A percentile compares a stretch with the other conserved stretches of the same genome.
Evolutionary conservation across 2,113 vertebrate genomes (phyloP).

Genomic region (Dissostichus mawsoni): DNA sequence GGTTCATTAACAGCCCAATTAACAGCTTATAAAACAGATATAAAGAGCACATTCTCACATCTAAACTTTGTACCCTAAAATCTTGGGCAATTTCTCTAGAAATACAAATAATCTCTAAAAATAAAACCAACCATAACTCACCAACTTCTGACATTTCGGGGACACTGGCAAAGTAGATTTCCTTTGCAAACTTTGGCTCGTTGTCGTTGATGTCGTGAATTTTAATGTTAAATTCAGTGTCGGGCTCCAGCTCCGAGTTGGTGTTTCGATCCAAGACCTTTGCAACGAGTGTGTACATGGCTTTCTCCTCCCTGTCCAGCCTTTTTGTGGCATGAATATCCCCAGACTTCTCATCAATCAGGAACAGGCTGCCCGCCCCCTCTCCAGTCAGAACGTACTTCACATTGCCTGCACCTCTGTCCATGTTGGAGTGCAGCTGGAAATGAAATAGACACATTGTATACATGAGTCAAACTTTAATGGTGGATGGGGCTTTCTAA

Average conservation of each 20-base stretch:
- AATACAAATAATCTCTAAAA: neutral
- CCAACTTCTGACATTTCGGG: conserved; percentile 98
- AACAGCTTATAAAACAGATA: neutral
- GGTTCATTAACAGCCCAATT: neutral
- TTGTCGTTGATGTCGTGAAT: conserved; percentile 99
- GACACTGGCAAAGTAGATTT: conserved; percentile 91
- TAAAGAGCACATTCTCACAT: neutral
- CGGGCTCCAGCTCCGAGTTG: conserved; percentile 92
- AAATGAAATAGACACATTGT: conserved; percentile 5
- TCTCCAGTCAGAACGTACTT: conserved; percentile 97
- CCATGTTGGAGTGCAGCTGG: conserved; percentile 97
- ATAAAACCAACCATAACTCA: conserved; percentile 78
- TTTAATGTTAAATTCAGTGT: conserved; percentile 98
- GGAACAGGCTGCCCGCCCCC: conserved; percentile 93
- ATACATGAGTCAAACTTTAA: neutral
- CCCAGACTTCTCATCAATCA: conserved; percentile 97
- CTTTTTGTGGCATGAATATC: conserved; percentile 97
- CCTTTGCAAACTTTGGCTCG: conserved; percentile 93
- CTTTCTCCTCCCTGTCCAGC: conserved; percentile 97
- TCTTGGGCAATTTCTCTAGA: no score
- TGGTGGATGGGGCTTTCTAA: neutral
- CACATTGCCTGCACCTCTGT: conserved; percentile 94
- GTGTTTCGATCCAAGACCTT: conserved; percentile 94
- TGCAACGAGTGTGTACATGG: conserved; percentile 92
- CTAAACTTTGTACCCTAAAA: neutral